These are phyloP conservation scores for Lithophane socia DNA, from an alignment of 2,888 invertebrate genomes.

Conservation along the genomic window DNA sequence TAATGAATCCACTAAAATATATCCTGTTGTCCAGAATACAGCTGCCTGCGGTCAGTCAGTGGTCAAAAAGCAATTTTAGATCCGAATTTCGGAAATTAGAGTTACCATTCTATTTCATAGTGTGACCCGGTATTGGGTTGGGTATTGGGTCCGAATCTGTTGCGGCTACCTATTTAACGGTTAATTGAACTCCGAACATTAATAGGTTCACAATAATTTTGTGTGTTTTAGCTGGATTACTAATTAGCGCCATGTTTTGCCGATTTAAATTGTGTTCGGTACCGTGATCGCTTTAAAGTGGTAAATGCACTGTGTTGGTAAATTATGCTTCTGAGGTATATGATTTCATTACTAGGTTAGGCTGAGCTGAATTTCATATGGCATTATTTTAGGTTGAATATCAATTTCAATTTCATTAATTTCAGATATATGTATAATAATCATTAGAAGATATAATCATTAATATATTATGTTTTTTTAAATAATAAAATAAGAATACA, in stretches of 20 bases:
- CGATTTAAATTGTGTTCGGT: constrained; percentile 54
- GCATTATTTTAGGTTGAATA: not conserved
- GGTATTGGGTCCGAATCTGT: constrained; percentile 70
- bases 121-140: constrained; percentile 57
- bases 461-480: too few relatives aligned
- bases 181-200: constrained; percentile 75
- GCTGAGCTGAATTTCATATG: not conserved
- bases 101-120: constrained; percentile 55
- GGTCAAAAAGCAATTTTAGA: constrained; percentile 58
- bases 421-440: too few relatives aligned
- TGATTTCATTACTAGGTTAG: too few relatives aligned
- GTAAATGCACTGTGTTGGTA: not conserved
- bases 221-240: constrained; percentile 58
- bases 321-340: not conserved
- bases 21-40: constrained; percentile 28
- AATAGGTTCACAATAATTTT: constrained; percentile 65
- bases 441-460: too few relatives aligned
- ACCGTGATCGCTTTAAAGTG: constrained; percentile 23
- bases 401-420: not conserved
- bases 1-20: constrained; percentile 21
- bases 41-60: constrained; percentile 35
- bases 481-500: too few relatives aligned
- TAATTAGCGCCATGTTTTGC: constrained; percentile 53
- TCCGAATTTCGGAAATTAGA: constrained; percentile 73
- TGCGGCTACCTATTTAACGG: constrained; percentile 76